These are phyloP conservation scores for Aquatica leii DNA, from an alignment of 2,888 invertebrate species.

Conservation along the genomic window DNA sequence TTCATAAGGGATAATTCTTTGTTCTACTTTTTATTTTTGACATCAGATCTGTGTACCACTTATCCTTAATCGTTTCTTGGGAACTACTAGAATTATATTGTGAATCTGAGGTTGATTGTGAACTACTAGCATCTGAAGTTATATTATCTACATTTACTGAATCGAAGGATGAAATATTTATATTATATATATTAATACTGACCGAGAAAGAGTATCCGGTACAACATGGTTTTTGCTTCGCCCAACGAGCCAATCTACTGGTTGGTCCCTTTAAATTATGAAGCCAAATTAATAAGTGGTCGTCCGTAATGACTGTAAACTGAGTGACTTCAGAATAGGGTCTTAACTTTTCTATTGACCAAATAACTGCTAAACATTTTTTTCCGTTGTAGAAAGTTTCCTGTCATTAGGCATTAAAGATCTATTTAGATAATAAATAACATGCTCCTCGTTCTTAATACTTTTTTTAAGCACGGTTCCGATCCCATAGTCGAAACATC, in stretches of 20 bases:
- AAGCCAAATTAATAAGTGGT: not conserved
- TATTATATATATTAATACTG: too few species aligned
- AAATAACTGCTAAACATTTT: conserved; percentile 49
- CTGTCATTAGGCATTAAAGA: conserved; percentile 49
- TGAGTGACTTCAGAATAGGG: not conserved
- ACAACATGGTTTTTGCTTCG: not conserved
- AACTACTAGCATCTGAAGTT: too few species aligned
- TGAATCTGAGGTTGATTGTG: too few species aligned
- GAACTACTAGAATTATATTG: too few species aligned
- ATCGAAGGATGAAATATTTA: too few species aligned
- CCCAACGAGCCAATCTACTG: not conserved
- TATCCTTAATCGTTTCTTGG: too few species aligned
- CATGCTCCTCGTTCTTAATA: conserved; percentile 43
- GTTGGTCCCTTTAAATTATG: not conserved
- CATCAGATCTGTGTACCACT: too few species aligned
- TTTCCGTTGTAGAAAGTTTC: conserved; percentile 53
- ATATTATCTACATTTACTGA: too few species aligned
- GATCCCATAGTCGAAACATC: not conserved
- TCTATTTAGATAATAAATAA: conserved; percentile 51
- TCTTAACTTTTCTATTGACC: not conserved
- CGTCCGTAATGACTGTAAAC: conserved; percentile 6
- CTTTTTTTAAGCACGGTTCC: not conserved
- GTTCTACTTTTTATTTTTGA: too few species aligned
- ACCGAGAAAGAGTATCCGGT: not conserved
- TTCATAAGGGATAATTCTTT: too few species aligned